These are phyloP conservation scores for Oryzias sinensis DNA, from an alignment of 2,797 vertebrate genomes.

Conservation along the genomic window DNA sequence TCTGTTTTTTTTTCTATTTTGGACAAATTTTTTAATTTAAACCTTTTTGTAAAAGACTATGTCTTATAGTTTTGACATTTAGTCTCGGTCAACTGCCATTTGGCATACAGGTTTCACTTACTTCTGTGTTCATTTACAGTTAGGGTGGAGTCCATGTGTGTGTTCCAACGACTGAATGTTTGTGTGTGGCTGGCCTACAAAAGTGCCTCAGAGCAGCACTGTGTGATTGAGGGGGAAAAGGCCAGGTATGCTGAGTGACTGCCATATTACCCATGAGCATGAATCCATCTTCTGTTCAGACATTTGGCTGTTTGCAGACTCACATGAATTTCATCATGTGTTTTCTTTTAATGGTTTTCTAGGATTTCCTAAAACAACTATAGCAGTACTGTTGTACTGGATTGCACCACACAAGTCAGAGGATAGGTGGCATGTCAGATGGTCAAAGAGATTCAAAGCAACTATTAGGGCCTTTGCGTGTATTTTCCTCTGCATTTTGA, in stretches of 20 bases:
- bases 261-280: slow-evolving; percentile 60
- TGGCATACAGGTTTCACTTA: slow-evolving; percentile 31
- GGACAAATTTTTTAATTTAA: background rate
- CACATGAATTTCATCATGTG: slow-evolving; percentile 66
- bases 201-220: slow-evolving; percentile 46
- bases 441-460: slow-evolving; percentile 5
- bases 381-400: slow-evolving; percentile 42
- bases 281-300: slow-evolving; percentile 73
- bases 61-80: slow-evolving; percentile 6
- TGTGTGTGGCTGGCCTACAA: slow-evolving; percentile 39
- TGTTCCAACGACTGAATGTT: slow-evolving; percentile 23
- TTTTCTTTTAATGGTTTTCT: slow-evolving; percentile 68
- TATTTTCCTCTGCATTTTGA: no score
- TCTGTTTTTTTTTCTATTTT: background rate
- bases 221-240: slow-evolving; percentile 47
- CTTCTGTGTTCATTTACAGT: slow-evolving; percentile 38
- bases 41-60: background rate
- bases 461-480: background rate
- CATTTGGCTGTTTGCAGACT: slow-evolving; percentile 60
- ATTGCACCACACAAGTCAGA: slow-evolving; percentile 21
- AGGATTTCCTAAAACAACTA: slow-evolving; percentile 50
- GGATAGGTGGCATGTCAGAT: slow-evolving; percentile 20
- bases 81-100: slow-evolving; percentile 22
- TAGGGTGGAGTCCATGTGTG: slow-evolving; percentile 42
- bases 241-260: slow-evolving; percentile 57